A percentile compares a stretch with the other conserved stretches of the same genome.
Evolutionary conservation across 2,113 vertebrate species (phyloP).

Genomic region (Cephalophus harveyi): DNA sequence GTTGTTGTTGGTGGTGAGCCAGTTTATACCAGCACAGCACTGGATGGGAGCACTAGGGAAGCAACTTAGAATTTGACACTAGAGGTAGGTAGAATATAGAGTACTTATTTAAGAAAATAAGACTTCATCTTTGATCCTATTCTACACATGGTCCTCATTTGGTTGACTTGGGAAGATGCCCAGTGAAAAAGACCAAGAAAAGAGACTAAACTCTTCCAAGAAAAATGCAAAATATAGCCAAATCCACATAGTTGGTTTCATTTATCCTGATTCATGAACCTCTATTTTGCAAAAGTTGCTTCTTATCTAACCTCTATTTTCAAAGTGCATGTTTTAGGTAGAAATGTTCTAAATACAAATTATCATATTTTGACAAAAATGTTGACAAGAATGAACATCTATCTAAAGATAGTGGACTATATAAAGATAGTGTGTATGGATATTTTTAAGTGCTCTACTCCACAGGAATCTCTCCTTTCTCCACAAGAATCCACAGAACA

Average conservation of each 20-base stretch:
- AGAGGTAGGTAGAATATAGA: not conserved
- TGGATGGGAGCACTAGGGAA: not conserved
- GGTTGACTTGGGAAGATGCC: slow-evolving; percentile 71
- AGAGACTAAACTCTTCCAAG: slow-evolving; percentile 65
- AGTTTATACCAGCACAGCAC: not conserved
- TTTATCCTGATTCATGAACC: slow-evolving; percentile 65
- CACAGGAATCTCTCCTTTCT: not conserved
- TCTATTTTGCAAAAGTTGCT: slow-evolving; percentile 33
- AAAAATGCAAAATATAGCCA: slow-evolving; percentile 70
- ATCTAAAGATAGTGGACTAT: not conserved
- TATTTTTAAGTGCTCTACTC: slow-evolving; percentile 14
- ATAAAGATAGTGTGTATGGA: not conserved
- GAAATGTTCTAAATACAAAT: not conserved
- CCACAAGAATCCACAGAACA: not conserved
- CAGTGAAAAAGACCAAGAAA: slow-evolving; percentile 53
- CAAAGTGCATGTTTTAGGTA: slow-evolving; percentile 25
- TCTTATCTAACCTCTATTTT: slow-evolving; percentile 1
- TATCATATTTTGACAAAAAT: not conserved
- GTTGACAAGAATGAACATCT: not conserved
- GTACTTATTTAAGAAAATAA: slow-evolving; percentile 61
- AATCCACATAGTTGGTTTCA: slow-evolving; percentile 60
- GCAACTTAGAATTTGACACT: not conserved
- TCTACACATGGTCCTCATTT: slow-evolving; percentile 77
- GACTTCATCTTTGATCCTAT: slow-evolving; percentile 58
- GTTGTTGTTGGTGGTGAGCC: not conserved